Conservation (phyloP, 2,797 vertebrate species). For the Rhinoraja longicauda region DNA sequence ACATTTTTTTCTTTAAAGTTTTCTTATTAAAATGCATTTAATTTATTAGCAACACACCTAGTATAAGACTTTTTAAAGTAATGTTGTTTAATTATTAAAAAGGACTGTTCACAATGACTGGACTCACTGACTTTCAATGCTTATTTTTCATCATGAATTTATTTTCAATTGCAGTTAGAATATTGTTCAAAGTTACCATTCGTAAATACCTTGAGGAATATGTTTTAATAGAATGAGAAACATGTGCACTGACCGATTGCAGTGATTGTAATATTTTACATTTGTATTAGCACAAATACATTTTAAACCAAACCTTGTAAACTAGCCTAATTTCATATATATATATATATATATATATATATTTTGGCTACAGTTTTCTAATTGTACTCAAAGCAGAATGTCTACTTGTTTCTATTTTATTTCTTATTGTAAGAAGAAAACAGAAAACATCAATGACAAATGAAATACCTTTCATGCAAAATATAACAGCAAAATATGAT, state of each 20-base stretch:
- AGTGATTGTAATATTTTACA: background rate
- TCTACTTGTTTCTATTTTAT: background rate
- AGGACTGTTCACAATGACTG: background rate
- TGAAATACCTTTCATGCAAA: background rate
- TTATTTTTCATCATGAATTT: background rate
- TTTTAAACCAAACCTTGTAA: background rate
- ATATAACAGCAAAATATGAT: background rate
- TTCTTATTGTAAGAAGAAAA: background rate
- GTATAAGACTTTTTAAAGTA: background rate
- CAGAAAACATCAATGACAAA: background rate
- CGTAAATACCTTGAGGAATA: background rate
- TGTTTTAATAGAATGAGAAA: background rate
- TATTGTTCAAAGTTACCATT: background rate
- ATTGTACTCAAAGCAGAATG: background rate
- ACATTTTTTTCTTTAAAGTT: background rate
- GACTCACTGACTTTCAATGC: background rate
- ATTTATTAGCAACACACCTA: background rate
- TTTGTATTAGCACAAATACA: background rate
- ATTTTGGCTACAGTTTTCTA: background rate
- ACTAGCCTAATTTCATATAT: background rate
- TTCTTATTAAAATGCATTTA: background rate
- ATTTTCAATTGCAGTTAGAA: background rate
- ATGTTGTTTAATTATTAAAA: background rate
- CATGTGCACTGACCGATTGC: background rate
- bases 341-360: no score